Evolutionary conservation across 30 jellyfish, hydroid and myxozoan species (phyloP), one percentile per base, ranked within the genome.

Genomic region (Hydractinia symbiolongicarpus): DNA sequence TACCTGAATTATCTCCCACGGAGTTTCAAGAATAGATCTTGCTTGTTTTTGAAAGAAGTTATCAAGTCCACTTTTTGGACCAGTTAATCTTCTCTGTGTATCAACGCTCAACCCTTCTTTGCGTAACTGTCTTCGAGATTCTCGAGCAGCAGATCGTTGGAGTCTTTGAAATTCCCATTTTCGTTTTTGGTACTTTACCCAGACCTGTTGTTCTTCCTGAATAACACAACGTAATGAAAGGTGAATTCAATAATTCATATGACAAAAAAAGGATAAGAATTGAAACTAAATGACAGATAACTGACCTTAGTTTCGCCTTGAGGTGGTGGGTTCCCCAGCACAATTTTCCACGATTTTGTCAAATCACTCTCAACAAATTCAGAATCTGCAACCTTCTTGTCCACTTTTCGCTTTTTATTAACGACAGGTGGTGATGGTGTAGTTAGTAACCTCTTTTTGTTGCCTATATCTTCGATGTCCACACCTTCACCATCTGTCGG

Each of bases 1-100:
- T 55, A 90, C 97, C 97, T 90, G 97, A 44, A 90, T 74, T 15
- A 90, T 86, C 66, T 90, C 94, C 97, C 97, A 90, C 5, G 95
- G 93, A 11, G 90, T 53, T 72, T 90, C 97, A 55, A 90, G 82
- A 9, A 90, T 60, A 5, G 95, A 90, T 67, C 83, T 70, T 5
- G 94, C 95, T 78, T 90, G 97, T 60, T 82, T 90, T 79, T 86
- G 81, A 66, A 90, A 90, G 72, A 90, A 90, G 13, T 85, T 87
- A 19, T 86, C 79, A 55, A 90, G 82, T 4, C 94, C 95, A 16
- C 90, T 60, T 67, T 90, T 85, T 9, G 94, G 83, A 14, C 85
- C 82, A 5, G 57, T 61, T 9, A 57, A 16, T n/a, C 88, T 67
- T 30, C 70, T 40, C 20, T 78, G 84, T 6, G 21, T 58, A 14